Conservation (phyloP, 2,888 invertebrate species). For the Hirtodrosophila confusa region DNA sequence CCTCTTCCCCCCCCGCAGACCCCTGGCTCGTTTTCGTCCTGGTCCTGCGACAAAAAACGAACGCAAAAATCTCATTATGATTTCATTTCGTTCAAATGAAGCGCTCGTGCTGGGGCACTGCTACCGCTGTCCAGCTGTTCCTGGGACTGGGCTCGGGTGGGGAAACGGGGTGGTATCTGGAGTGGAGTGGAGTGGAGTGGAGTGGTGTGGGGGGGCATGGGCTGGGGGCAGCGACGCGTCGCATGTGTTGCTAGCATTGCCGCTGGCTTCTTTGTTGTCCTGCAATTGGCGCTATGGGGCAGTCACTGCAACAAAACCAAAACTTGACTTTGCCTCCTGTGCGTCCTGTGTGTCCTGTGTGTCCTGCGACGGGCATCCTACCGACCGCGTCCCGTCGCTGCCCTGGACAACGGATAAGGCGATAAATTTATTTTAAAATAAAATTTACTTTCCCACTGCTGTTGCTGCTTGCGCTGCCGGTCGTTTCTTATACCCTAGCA, state of each 20-base stretch:
- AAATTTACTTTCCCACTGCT: conserved; percentile 76
- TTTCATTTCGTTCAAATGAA: conserved; percentile 80
- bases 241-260: conserved; percentile 62
- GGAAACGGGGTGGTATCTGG: not conserved
- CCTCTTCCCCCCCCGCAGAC: not conserved
- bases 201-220: not conserved
- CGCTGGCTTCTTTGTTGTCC: conserved; percentile 50
- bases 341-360: conserved; percentile 13
- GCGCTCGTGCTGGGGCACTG: conserved; percentile 64
- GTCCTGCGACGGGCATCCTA: conserved; percentile 21
- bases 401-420: conserved; percentile 79
- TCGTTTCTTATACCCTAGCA: conserved; percentile 39
- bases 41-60: conserved; percentile 51
- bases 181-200: conserved; percentile 1
- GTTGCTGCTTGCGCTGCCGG: conserved; percentile 17
- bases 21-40: not conserved
- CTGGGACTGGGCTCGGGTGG: not conserved
- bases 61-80: conserved; percentile 80
- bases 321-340: conserved; percentile 42
- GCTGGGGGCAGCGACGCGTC: conserved; percentile 19
- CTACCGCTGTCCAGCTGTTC: conserved; percentile 57
- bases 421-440: conserved; percentile 80
- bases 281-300: conserved; percentile 69
- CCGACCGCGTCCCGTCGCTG: conserved; percentile 49
- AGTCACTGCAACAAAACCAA: conserved; percentile 41